Evolutionary conservation across 2,888 invertebrate species (phyloP).

Genomic region (Chrysomela aeneicollis): DNA sequence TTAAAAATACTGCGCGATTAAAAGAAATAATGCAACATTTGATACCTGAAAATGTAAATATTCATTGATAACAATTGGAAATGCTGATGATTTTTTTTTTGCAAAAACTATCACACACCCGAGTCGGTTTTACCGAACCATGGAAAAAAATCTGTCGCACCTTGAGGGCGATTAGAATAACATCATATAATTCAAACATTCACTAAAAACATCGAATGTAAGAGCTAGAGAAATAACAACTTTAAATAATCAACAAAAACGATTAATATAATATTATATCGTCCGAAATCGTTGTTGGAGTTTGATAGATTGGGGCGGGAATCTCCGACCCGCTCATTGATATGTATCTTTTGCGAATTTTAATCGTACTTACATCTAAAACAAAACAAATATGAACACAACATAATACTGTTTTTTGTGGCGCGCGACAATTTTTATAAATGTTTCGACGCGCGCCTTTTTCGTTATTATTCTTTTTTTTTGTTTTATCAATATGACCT

Average conservation of each 20-base stretch:
- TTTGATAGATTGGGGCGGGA: conserved; percentile 24
- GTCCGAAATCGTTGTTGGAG: conserved; percentile 38
- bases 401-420: conserved; percentile 48
- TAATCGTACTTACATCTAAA: conserved; percentile 22
- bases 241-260: conserved; percentile 21
- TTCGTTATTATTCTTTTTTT: conserved; percentile 44
- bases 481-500: conserved; percentile 36
- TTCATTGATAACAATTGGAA: too few relatives aligned
- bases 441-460: conserved; percentile 46
- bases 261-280: conserved; percentile 19
- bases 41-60: too few relatives aligned
- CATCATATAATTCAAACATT: conserved; percentile 9
- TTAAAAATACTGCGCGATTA: too few relatives aligned
- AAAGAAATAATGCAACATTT: too few relatives aligned
- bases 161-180: not conserved
- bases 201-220: conserved; percentile 27
- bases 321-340: conserved; percentile 36
- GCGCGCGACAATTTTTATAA: conserved; percentile 49
- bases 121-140: too few relatives aligned
- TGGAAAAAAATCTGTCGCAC: too few relatives aligned
- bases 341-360: conserved; percentile 43
- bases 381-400: conserved; percentile 23
- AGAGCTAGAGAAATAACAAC: conserved; percentile 21
- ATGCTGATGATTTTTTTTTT: too few relatives aligned
- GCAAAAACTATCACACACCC: too few relatives aligned